Evolutionary conservation across 1,140 invertebrate species (phyloP).

Genomic region (Gryon sp.): DNA sequence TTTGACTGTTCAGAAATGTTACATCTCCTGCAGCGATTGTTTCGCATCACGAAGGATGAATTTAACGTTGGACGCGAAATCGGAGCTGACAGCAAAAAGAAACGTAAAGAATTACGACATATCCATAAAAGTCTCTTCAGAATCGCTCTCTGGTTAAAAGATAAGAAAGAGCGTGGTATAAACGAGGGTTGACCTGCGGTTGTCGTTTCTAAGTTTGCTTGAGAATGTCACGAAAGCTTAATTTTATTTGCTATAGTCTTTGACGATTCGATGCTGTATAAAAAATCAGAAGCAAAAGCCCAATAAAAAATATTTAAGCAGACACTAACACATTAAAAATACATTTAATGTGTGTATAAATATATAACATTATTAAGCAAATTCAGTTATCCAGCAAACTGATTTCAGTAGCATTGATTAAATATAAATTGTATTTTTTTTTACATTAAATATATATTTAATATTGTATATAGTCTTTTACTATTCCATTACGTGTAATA

Average conservation of each 20-base stretch:
- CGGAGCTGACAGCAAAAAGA: slow-evolving; percentile 36
- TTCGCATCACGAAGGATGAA: slow-evolving; percentile 41
- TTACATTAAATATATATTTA: no score
- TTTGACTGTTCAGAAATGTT: slow-evolving; percentile 40
- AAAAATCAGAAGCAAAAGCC: slow-evolving; percentile 37
- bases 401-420: no score
- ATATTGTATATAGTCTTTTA: no score
- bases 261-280: slow-evolving; percentile 6
- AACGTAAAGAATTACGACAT: slow-evolving; percentile 55
- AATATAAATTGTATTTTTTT: no score
- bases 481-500: no score
- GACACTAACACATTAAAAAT: slow-evolving; percentile 4
- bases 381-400: no score
- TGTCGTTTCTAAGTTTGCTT: slow-evolving; percentile 23
- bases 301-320: slow-evolving; percentile 15
- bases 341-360: no score
- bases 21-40: slow-evolving; percentile 42
- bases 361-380: no score
- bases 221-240: slow-evolving; percentile 30
- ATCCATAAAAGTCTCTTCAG: slow-evolving; percentile 49
- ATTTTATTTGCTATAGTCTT: slow-evolving; percentile 40
- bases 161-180: slow-evolving; percentile 35
- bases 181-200: slow-evolving; percentile 20
- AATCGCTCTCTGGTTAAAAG: slow-evolving; percentile 37
- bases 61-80: slow-evolving; percentile 36